These are phyloP conservation scores for Ricordea florida DNA, from an alignment of 92 coral and sea anemone species.

Conservation along the genomic window DNA sequence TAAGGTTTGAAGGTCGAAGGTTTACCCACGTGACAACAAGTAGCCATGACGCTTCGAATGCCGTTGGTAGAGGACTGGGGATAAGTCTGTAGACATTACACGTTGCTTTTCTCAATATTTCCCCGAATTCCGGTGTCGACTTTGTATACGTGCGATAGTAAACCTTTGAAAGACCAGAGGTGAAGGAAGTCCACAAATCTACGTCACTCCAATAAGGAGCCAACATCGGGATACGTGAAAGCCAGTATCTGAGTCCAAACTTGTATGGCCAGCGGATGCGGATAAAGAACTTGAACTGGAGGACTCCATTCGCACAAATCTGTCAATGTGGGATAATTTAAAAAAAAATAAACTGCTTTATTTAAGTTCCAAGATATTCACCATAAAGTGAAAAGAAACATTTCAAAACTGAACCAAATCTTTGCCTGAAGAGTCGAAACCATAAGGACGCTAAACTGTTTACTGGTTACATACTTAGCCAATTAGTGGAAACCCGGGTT, in stretches of 20 bases:
- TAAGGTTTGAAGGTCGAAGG: constrained; percentile 23
- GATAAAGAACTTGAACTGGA: constrained; percentile 9
- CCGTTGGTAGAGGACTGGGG: constrained; percentile 14
- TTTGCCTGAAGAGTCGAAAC: too few relatives aligned
- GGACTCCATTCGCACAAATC: constrained; percentile 26
- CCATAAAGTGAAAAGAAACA: too few relatives aligned
- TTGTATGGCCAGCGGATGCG: constrained; percentile 9
- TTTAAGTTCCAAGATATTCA: too few relatives aligned
- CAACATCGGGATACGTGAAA: background rate
- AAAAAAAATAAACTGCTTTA: background rate
- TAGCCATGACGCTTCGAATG: constrained; percentile 41
- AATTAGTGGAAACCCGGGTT: too few relatives aligned
- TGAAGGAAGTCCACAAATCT: background rate
- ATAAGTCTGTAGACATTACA: constrained; percentile 4
- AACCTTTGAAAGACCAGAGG: background rate
- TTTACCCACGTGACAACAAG: constrained; percentile 61
- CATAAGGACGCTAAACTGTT: too few relatives aligned
- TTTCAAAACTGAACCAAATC: too few relatives aligned
- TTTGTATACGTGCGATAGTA: constrained; percentile 21
- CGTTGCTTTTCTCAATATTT: constrained; percentile 11
- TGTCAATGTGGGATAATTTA: background rate
- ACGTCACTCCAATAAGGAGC: constrained; percentile 38
- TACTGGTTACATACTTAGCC: too few relatives aligned
- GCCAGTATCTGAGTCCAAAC: constrained; percentile 4
- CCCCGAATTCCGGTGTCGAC: background rate